Base-by-base conservation (phyloP, 2,888 invertebrate genomes). In the Drosophila kuntzei region DNA sequence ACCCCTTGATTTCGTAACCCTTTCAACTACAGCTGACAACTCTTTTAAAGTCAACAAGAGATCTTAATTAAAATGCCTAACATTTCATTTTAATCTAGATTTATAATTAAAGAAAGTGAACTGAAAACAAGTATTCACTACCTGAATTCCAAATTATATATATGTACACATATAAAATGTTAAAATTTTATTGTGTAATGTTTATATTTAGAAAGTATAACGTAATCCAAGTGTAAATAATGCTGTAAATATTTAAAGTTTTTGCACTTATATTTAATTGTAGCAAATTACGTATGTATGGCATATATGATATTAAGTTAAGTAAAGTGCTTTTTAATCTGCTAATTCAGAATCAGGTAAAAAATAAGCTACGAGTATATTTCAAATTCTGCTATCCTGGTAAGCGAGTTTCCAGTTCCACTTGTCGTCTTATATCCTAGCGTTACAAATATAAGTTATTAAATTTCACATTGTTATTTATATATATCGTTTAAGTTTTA, bases 231-330 rank as follows among this genome's bases (percentile, higher is more conserved):
- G 44, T 29, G 32, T 16, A 49, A 20, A 14, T 22, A 9, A 36
- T 16, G 32, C 4, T 5, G 18, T 7, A n/a, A 20, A 50, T 34
- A 50, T 36, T 14, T 18, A n/a, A 46, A 29, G 16, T 32, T 47
- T 27, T 18, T 46, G 46, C 16, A 29, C 29, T 47, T 50, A 14
- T 36, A 14, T 25, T 27, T 47, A 49, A 16, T 37, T 46, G 8
- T 20, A 14, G 47, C 18, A 46, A 47, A 39, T 47, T 47, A 37
- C 11, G 29, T 12, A 34, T 39, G n/a, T n/a, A n/a, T n/a, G n/a
- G n/a, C n/a, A n/a, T n/a, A n/a, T n/a, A 25, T 8, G 44, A 18
- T 7, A 55, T 46, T 18, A 46, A 57, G 25, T 46, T 36, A 57
- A 57, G 22, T 44, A 14, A 46, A 57, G 25, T 25, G 25, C 37